Evolutionary conservation across 2,797 vertebrate genomes (phyloP), one percentile per base, ranked within the genome.

Genomic region (Odontamblyopus lacepedii): DNA sequence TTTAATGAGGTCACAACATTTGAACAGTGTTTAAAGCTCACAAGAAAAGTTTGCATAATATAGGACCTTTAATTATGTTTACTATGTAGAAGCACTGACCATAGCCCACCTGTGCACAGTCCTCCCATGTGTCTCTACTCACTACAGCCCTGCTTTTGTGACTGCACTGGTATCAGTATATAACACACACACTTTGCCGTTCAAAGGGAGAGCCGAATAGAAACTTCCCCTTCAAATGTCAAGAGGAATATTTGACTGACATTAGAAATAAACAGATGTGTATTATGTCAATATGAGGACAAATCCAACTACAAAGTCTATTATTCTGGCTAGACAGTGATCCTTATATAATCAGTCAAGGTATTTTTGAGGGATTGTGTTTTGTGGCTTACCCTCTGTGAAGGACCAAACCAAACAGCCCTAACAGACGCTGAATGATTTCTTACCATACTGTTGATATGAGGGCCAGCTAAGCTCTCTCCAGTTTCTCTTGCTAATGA

Each of bases 131-230:
- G 79, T 75, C 80, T 65, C 81, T 92, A 94, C 94, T 94, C 88
- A 88, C 90, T 92, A 91, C 91, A 89, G 89, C 11, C 77, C 57
- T 78, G 89, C 91, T 89, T 93, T 13, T 48, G 44, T 91, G 88
- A 93, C 93, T 94, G 90, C 95, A 96, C 95, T 94, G 87, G 93
- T 95, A 93, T 94, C 92, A 92, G 3, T 48, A 38, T 38, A 1
- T 38, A 38, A 92, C 83, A 84, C 89, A 90, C 79, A 87, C 84
- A 48, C 13, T 84, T 61, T 90, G 75, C 73, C 80, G 91, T 90
- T 88, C 68, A 86, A 87, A 78, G 75, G 73, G 65, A 85, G 79
- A 73, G 67, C 15, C 26, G 70, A 84, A 66, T 70, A 84, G 68
- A 72, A 82, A 55, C 67, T 79, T 69, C 74, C 77, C 65, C 68